Evolutionary conservation across 1,140 invertebrate genomes (phyloP).

Genomic region (Zaprionus ornatus): DNA sequence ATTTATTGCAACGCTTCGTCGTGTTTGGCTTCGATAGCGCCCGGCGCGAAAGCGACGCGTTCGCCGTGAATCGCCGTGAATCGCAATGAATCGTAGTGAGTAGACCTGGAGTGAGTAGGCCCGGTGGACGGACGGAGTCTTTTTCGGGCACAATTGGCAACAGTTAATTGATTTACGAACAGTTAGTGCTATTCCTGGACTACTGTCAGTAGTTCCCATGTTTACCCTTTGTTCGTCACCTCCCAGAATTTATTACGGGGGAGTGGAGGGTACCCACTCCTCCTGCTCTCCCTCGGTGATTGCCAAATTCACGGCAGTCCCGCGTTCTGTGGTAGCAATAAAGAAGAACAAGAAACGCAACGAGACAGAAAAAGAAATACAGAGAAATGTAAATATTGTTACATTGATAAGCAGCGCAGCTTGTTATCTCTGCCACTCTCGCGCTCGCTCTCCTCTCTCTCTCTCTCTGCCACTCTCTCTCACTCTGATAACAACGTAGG

Average conservation of each 20-base stretch:
- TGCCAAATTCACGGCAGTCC: conserved; percentile 33
- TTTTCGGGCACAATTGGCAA: conserved; percentile 29
- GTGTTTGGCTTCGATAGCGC: conserved; percentile 53
- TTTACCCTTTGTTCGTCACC: conserved; percentile 37
- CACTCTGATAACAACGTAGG: conserved; percentile 46
- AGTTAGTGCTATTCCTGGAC: conserved; percentile 68
- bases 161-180: conserved; percentile 74
- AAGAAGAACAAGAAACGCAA: conserved; percentile 14
- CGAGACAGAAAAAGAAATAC: conserved; percentile 44
- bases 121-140: not conserved
- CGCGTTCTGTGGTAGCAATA: conserved; percentile 27
- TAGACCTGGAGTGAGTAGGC: not conserved
- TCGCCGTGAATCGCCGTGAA: not conserved
- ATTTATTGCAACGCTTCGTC: conserved; percentile 74
- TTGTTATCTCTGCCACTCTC: conserved; percentile 39
- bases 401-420: conserved; percentile 71
- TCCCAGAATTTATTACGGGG: conserved; percentile 56
- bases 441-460: conserved; percentile 19
- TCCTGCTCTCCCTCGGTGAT: not conserved
- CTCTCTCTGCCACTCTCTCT: conserved; percentile 10
- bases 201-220: conserved; percentile 56
- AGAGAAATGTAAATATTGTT: conserved; percentile 83
- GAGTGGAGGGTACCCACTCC: no score
- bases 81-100: not conserved
- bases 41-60: not conserved